These are phyloP conservation scores for Sarcophaga carnaria DNA, from an alignment of 2,888 invertebrate species.

Conservation along the genomic window DNA sequence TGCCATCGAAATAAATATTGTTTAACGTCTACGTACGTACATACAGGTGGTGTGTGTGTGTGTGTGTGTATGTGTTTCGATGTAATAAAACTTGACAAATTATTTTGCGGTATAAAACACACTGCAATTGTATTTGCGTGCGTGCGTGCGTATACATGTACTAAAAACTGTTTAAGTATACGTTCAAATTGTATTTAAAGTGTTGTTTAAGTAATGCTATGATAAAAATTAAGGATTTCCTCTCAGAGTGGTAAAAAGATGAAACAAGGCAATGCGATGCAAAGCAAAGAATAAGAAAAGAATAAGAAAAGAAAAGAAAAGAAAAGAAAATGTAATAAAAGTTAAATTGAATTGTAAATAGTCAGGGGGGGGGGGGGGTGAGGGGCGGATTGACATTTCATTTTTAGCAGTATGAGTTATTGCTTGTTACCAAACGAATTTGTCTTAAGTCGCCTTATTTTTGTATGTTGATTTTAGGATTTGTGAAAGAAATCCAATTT, in stretches of 20 bases:
- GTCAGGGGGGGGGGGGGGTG: too few species aligned
- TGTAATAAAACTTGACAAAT: constrained; percentile 70
- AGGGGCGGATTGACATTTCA: too few species aligned
- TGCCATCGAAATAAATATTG: too few species aligned
- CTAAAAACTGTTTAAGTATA: not conserved
- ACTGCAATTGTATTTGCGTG: not conserved
- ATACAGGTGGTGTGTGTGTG: not conserved
- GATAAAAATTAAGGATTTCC: too few species aligned
- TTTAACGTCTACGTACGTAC: not conserved
- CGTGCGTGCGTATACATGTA: not conserved
- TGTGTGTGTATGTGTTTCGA: constrained; percentile 19
- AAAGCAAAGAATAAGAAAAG: not conserved
- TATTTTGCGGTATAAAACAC: constrained; percentile 63
- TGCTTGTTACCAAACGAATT: not conserved
- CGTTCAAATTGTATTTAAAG: constrained; percentile 35
- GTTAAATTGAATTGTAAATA: too few species aligned
- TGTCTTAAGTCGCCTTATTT: not conserved
- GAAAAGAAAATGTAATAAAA: not conserved
- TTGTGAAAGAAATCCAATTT: constrained; percentile 60
- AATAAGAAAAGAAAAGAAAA: not conserved
- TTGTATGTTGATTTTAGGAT: not conserved
- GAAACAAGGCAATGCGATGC: not conserved
- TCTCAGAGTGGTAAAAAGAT: too few species aligned
- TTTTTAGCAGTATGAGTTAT: too few species aligned
- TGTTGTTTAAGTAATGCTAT: not conserved